A percentile compares a stretch with the other conserved stretches of the same genome.
These are phyloP conservation scores for Gnathonemus echidnorhynchus DNA, from an alignment of 2,113 vertebrate species.

Conservation along the genomic window DNA sequence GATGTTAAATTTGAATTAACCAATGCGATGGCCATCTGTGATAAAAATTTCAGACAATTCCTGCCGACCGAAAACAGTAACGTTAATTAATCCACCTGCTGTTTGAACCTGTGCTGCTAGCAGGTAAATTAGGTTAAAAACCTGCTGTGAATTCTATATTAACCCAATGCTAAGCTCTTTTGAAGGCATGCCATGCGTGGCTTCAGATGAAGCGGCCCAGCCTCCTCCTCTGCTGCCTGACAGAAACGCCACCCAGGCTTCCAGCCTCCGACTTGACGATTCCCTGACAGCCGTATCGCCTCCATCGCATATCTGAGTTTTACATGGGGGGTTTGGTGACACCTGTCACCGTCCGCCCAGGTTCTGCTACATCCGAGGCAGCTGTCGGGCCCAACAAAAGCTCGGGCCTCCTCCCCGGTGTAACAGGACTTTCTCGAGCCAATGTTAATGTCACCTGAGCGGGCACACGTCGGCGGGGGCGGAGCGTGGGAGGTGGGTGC, in stretches of 20 bases:
- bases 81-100: neutral
- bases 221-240: neutral
- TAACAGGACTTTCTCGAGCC: neutral
- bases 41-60: neutral
- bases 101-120: neutral
- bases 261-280: neutral
- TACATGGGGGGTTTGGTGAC: neutral
- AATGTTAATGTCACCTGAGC: neutral
- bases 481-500: neutral
- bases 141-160: neutral
- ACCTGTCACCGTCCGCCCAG: neutral
- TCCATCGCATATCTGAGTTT: neutral
- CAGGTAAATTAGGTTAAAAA: neutral
- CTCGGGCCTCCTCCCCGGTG: neutral
- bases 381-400: neutral
- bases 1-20: neutral
- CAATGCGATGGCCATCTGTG: neutral
- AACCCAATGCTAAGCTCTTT: neutral
- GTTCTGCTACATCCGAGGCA: neutral
- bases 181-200: neutral
- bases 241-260: neutral
- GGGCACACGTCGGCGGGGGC: no score
- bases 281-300: neutral
- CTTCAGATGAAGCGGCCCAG: neutral
- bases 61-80: neutral